phyloP scores from a whole-genome alignment of 1,140 invertebrate species.

The Drosophila nasuta region DNA sequence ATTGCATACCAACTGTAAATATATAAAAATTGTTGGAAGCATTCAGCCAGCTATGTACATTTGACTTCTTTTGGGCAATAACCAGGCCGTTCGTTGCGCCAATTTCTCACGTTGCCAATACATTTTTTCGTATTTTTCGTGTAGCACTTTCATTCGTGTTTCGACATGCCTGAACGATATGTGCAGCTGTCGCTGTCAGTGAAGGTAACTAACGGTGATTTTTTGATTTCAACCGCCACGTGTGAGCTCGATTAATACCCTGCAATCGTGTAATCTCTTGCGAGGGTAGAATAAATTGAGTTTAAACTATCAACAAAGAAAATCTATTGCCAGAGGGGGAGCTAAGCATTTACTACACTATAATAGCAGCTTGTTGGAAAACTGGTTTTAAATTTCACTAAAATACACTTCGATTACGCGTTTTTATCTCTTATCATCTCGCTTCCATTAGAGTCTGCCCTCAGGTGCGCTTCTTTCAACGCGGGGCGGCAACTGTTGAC shows the following conservation, averaged over 20 bases:
- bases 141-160: slow-evolving; percentile 7
- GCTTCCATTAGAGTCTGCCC: not conserved
- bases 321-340: not conserved
- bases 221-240: slow-evolving; percentile 4
- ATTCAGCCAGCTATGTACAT: not conserved
- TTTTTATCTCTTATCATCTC: not conserved
- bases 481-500: slow-evolving; percentile 32
- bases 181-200: slow-evolving; percentile 9
- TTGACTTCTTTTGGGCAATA: slow-evolving; percentile 22
- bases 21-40: not conserved
- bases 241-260: not conserved
- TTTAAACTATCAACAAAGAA: not conserved
- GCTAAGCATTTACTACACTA: not conserved
- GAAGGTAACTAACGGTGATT: slow-evolving; percentile 1
- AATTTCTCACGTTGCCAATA: slow-evolving; percentile 17
- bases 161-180: slow-evolving; percentile 10
- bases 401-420: not conserved
- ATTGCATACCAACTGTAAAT: not conserved
- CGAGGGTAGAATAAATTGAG: not conserved
- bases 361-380: not conserved
- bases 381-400: not conserved
- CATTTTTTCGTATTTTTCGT: not conserved
- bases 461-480: not conserved
- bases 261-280: not conserved
- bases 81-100: slow-evolving; percentile 3